phyloP scores from a whole-genome alignment of 2,888 invertebrate species.

The Trissolcus brochymenae region DNA sequence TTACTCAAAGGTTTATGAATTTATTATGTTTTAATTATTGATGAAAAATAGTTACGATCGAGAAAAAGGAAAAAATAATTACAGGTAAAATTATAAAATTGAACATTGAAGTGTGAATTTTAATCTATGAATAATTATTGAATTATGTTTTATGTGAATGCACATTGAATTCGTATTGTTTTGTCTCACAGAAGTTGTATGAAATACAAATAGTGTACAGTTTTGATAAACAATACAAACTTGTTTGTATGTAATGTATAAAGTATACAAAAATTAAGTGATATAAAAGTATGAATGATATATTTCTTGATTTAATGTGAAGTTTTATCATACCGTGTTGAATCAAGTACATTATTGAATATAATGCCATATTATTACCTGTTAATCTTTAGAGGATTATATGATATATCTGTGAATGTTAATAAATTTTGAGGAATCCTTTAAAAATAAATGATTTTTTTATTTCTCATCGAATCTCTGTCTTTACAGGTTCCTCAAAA shows the following conservation, averaged over 20 bases:
- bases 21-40: background rate
- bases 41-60: background rate
- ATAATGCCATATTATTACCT: conserved; percentile 46
- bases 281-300: conserved; percentile 17
- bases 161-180: no score
- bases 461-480: conserved; percentile 13
- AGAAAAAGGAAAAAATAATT: no score
- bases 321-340: conserved; percentile 27
- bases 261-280: conserved; percentile 19
- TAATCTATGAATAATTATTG: no score
- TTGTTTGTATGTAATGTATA: conserved; percentile 21
- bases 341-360: conserved; percentile 41
- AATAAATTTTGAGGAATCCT: conserved; percentile 14
- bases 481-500: conserved; percentile 9
- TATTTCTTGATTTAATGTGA: conserved; percentile 33
- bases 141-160: no score
- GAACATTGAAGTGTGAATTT: background rate
- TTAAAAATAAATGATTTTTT: background rate
- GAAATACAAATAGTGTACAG: background rate
- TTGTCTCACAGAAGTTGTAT: no score
- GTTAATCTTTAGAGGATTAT: conserved; percentile 44
- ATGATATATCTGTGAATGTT: conserved; percentile 12
- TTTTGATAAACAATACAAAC: conserved; percentile 17
- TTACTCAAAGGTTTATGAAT: no score
- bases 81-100: background rate